phyloP scores from a whole-genome alignment of 2,797 vertebrate species.

The Triplophysa yarkandensis region DNA sequence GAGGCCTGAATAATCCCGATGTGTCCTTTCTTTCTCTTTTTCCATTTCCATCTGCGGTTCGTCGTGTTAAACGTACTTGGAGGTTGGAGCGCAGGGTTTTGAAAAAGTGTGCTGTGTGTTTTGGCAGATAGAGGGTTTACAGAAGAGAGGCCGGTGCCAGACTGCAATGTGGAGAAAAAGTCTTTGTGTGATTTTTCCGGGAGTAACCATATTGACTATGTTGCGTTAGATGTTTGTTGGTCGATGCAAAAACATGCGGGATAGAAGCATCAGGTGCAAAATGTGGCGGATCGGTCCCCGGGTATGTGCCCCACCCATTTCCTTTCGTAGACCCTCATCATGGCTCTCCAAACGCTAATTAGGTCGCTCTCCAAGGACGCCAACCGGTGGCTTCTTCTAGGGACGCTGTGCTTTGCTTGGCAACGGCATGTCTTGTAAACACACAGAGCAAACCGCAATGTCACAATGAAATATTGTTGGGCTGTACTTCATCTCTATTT shows the following conservation, averaged over 20 bases:
- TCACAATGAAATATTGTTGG: constrained; percentile 22
- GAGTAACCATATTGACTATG: neutral
- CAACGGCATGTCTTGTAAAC: constrained; percentile 15
- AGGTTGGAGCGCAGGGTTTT: constrained; percentile 55
- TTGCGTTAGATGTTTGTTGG: constrained; percentile 21
- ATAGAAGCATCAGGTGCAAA: constrained; percentile 33
- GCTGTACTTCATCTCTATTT: constrained; percentile 19
- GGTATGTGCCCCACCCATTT: constrained; percentile 26
- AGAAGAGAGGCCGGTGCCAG: constrained; percentile 5
- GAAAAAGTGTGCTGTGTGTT: constrained; percentile 58
- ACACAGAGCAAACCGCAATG: constrained; percentile 1
- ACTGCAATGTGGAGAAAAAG: constrained; percentile 37
- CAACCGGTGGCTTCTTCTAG: neutral
- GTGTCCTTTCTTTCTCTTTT: constrained; percentile 18
- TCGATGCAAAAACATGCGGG: neutral
- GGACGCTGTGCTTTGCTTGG: constrained; percentile 27
- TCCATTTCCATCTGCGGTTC: neutral
- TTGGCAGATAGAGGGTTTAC: constrained; percentile 55
- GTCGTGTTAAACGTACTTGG: constrained; percentile 50
- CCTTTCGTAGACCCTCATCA: neutral
- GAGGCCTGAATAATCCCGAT: constrained; percentile 55
- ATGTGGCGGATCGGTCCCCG: neutral
- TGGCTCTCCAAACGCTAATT: constrained; percentile 14
- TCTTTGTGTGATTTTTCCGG: constrained; percentile 1
- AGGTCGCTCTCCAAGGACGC: constrained; percentile 18